phyloP scores from a whole-genome alignment of 2,797 vertebrate genomes.

The Peromyscus melanophrys region DNA sequence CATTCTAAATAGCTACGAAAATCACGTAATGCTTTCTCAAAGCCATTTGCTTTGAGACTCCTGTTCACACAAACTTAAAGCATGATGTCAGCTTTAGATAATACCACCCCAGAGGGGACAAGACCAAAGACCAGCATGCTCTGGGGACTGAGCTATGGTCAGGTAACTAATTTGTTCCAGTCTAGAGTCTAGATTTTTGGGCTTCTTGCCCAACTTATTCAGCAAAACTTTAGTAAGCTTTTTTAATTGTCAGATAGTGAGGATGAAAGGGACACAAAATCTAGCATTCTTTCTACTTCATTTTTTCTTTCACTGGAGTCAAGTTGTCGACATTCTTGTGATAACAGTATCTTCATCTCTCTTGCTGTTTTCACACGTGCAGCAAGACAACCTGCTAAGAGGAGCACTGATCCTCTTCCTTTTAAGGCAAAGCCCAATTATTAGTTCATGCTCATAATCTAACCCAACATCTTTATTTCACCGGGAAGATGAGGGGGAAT shows the following conservation, averaged over 20 bases:
- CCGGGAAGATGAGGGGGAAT: not conserved
- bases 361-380: not conserved
- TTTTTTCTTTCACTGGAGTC: not conserved
- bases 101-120: not conserved
- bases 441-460: conserved; percentile 39
- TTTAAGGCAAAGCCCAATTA: not conserved
- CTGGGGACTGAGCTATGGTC: not conserved
- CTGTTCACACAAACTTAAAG: conserved; percentile 36
- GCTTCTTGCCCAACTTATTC: not conserved
- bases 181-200: not conserved
- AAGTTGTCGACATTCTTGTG: conserved; percentile 51
- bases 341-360: not conserved
- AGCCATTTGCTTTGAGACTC: conserved; percentile 18
- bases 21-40: not conserved
- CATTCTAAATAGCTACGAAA: not conserved
- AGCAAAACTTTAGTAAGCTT: conserved; percentile 23
- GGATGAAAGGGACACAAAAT: conserved; percentile 16
- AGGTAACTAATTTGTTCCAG: not conserved
- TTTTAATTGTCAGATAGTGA: not conserved
- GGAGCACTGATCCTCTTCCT: not conserved
- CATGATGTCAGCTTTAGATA: not conserved
- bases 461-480: conserved; percentile 14
- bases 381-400: not conserved
- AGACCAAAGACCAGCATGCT: not conserved
- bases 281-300: not conserved